These are phyloP conservation scores for Subanguina moxae DNA, from an alignment of 1,140 invertebrate species.

Conservation along the genomic window DNA sequence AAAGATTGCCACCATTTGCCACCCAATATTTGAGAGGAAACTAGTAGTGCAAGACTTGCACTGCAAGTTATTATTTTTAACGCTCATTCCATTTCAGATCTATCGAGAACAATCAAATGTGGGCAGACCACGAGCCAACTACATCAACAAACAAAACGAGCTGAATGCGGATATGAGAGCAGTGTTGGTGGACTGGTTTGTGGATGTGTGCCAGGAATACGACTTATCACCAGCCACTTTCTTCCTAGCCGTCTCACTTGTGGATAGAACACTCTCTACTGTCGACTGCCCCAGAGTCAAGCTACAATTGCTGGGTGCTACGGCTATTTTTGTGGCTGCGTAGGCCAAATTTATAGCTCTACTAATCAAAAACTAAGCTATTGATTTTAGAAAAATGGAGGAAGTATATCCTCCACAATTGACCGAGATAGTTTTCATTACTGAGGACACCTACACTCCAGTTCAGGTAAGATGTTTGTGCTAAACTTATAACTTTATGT, in stretches of 20 bases:
- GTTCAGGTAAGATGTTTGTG: neutral
- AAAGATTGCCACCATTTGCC: no score
- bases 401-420: slow-evolving; percentile 9
- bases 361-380: neutral
- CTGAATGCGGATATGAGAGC: slow-evolving; percentile 24
- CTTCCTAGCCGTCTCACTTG: slow-evolving; percentile 26
- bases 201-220: slow-evolving; percentile 25
- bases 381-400: slow-evolving; percentile 29
- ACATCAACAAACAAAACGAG: slow-evolving; percentile 27
- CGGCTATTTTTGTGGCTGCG: slow-evolving; percentile 25
- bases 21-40: no score
- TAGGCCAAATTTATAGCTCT: neutral
- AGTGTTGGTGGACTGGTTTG: slow-evolving; percentile 33
- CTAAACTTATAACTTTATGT: no score
- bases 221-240: slow-evolving; percentile 25
- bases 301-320: slow-evolving; percentile 26
- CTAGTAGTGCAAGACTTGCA: no score
- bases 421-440: neutral
- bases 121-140: slow-evolving; percentile 8
- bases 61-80: no score
- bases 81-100: neutral
- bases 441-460: neutral
- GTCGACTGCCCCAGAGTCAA: slow-evolving; percentile 30
- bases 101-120: neutral
- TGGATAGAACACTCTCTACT: slow-evolving; percentile 24